phyloP scores from a whole-genome alignment of 2,888 invertebrate genomes.

The Stenodema calcarata region DNA sequence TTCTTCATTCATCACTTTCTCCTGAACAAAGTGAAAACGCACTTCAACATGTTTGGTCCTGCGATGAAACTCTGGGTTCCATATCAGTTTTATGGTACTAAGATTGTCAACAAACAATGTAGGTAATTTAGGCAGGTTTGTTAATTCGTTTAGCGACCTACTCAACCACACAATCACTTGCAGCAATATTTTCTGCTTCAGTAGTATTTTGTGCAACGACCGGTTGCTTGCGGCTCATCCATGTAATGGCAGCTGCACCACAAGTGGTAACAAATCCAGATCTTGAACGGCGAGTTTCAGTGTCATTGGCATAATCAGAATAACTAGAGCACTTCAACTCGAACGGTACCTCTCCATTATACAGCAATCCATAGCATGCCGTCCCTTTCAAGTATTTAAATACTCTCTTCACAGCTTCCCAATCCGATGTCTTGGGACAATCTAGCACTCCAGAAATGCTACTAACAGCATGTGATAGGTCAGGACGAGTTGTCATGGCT shows the following conservation, averaged over 20 bases:
- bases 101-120: no score
- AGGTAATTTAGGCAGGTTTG: no score
- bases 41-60: constrained; percentile 58
- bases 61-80: constrained; percentile 59
- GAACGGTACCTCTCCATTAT: background rate
- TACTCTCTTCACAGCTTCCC: background rate
- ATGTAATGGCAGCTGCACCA: constrained; percentile 48
- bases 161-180: constrained; percentile 58
- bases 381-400: constrained; percentile 10
- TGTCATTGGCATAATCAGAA: constrained; percentile 60
- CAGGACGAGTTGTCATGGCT: background rate
- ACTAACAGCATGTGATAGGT: background rate
- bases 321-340: constrained; percentile 58
- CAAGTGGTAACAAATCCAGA: constrained; percentile 56
- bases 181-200: constrained; percentile 53
- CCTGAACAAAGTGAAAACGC: constrained; percentile 51
- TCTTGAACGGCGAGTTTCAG: constrained; percentile 58
- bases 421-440: background rate
- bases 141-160: constrained; percentile 57
- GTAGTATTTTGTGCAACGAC: constrained; percentile 33
- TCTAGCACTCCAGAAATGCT: background rate
- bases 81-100: constrained; percentile 58
- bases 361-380: background rate
- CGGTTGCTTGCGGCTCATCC: constrained; percentile 47
- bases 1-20: no score